Evolutionary conservation across 2,113 vertebrate genomes (phyloP).

Genomic region (Xyliphius kryptos): DNA sequence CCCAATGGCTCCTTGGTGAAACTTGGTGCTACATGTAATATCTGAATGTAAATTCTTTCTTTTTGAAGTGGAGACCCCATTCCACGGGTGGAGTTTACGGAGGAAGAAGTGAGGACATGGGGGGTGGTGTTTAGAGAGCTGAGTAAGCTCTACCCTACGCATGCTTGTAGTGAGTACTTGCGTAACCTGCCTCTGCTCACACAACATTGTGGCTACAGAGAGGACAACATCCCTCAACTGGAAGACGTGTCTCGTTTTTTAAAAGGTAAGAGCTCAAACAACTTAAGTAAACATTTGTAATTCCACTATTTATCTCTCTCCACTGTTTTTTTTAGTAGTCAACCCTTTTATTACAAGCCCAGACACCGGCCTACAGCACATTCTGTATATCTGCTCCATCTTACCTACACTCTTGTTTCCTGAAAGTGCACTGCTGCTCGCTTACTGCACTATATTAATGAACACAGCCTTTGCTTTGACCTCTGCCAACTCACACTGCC

Average conservation of each 20-base stretch:
- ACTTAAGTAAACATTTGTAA: not conserved
- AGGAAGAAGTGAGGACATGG: conserved; percentile 94
- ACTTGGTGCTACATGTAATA: no score
- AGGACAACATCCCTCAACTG: conserved; percentile 95
- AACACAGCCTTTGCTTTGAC: no score
- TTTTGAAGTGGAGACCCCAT: conserved; percentile 80
- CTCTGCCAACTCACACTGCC: no score
- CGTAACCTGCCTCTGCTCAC: conserved; percentile 88
- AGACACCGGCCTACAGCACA: no score
- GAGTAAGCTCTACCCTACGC: conserved; percentile 86
- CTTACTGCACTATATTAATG: no score
- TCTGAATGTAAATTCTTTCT: no score
- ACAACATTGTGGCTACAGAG: conserved; percentile 85
- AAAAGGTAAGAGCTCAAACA: conserved; percentile 63
- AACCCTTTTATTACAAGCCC: no score
- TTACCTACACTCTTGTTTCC: no score
- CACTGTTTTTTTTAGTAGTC: no score
- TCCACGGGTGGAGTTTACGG: conserved; percentile 85
- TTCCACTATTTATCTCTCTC: not conserved
- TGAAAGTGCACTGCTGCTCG: no score
- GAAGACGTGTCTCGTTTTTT: conserved; percentile 94
- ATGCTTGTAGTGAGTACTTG: conserved; percentile 91
- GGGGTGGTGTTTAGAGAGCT: conserved; percentile 90
- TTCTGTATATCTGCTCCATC: no score
- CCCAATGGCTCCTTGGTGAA: no score